Percentiles rank a stretch among this genome's conserved stretches.
Conservation (phyloP, 1,140 invertebrate genomes). For the Gonatopus flavifemur region DNA sequence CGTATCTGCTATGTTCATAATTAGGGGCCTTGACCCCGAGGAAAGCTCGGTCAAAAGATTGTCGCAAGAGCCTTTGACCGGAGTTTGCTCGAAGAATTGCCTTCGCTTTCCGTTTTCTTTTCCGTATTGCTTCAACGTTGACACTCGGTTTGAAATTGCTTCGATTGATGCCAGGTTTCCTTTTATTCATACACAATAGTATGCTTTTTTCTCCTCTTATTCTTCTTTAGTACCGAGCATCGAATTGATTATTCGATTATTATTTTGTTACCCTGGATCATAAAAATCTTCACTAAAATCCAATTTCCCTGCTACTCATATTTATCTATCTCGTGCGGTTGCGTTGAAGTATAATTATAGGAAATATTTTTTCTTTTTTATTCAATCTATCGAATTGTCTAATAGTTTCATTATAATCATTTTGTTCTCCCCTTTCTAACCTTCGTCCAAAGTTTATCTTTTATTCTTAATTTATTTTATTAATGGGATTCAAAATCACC, state of each 20-base stretch:
- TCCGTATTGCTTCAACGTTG: slow-evolving; percentile 56
- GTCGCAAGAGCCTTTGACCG: slow-evolving; percentile 37
- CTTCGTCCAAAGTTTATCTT: slow-evolving; percentile 21
- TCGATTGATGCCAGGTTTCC: slow-evolving; percentile 29
- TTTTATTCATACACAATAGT: slow-evolving; percentile 24
- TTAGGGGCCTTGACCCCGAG: slow-evolving; percentile 45
- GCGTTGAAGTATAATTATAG: too few relatives aligned
- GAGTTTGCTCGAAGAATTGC: slow-evolving; percentile 38
- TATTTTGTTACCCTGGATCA: slow-evolving; percentile 54
- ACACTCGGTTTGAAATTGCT: slow-evolving; percentile 49
- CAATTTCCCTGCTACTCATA: slow-evolving; percentile 46
- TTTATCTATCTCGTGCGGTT: too few relatives aligned
- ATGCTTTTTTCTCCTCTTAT: too few relatives aligned
- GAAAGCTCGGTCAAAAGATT: slow-evolving; percentile 40
- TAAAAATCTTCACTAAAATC: slow-evolving; percentile 49
- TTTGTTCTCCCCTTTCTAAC: slow-evolving; percentile 4
- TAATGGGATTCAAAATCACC: slow-evolving; percentile 44
- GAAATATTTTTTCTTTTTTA: too few relatives aligned
- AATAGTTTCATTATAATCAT: too few relatives aligned
- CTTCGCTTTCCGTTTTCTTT: slow-evolving; percentile 28
- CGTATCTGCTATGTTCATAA: slow-evolving; percentile 57
- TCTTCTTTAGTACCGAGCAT: slow-evolving; percentile 46
- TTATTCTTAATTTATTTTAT: slow-evolving; percentile 28
- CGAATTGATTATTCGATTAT: slow-evolving; percentile 34
- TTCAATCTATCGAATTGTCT: too few relatives aligned